Percentiles rank a stretch among this genome's conserved stretches.
Conservation (phyloP, 2,797 vertebrate genomes). For the Hydrophis major region DNA sequence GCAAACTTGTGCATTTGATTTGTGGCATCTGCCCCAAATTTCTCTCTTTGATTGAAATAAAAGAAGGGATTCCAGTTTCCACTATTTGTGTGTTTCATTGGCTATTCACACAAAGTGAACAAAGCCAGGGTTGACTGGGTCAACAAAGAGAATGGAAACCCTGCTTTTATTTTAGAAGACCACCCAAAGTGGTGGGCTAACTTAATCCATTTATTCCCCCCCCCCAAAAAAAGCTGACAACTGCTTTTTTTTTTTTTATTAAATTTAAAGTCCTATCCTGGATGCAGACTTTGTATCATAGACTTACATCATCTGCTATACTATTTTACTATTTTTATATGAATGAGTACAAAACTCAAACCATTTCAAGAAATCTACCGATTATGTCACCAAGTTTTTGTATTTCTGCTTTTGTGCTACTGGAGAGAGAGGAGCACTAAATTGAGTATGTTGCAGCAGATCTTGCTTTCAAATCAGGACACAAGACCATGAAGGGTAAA, state of each 20-base stretch:
- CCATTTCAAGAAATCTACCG: background rate
- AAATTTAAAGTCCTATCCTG: background rate
- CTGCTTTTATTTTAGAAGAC: background rate
- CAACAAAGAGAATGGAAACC: background rate
- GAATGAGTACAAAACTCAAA: background rate
- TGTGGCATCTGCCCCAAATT: background rate
- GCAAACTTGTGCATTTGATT: background rate
- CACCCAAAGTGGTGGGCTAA: background rate
- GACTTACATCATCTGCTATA: background rate
- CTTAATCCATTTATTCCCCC: background rate
- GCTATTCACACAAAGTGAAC: background rate
- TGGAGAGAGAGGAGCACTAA: background rate
- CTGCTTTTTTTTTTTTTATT: background rate
- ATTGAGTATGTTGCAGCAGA: background rate
- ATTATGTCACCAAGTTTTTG: background rate
- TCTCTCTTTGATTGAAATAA: background rate
- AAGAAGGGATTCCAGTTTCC: background rate
- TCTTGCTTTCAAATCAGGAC: too few species aligned
- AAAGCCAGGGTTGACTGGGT: background rate
- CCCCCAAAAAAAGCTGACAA: background rate
- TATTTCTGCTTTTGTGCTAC: background rate
- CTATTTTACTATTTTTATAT: background rate
- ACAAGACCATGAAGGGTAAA: too few species aligned
- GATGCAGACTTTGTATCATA: background rate
- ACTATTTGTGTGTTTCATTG: background rate